phyloP scores from a whole-genome alignment of 35 echinoderm and acorn worm genomes.

The Holothuria glaberrima region DNA sequence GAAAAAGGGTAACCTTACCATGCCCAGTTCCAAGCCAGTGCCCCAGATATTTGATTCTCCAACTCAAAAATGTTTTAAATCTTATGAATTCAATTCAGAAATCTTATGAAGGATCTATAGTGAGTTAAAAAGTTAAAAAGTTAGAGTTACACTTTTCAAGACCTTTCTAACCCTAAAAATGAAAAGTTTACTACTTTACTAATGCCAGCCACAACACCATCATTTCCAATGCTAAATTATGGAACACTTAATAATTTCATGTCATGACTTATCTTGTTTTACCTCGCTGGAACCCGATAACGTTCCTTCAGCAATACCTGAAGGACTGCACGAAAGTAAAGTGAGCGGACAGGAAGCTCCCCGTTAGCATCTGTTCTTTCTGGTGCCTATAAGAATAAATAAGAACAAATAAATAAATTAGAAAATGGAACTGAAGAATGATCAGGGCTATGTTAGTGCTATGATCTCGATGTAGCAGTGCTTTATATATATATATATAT shows the following conservation, averaged over 20 bases:
- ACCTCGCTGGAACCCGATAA: conserved; percentile 71
- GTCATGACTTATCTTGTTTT: neutral
- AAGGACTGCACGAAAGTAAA: conserved; percentile 85
- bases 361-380: conserved; percentile 59
- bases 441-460: no score
- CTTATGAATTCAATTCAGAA: neutral
- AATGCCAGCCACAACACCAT: neutral
- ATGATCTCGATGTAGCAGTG: no score
- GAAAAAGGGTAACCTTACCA: no score
- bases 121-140: no score
- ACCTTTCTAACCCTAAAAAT: neutral
- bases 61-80: no score
- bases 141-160: no score
- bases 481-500: no score
- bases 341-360: conserved; percentile 45
- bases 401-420: no score
- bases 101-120: neutral
- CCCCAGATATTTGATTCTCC: no score
- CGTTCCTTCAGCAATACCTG: conserved; percentile 80
- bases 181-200: no score
- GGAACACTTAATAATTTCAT: neutral
- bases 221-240: neutral
- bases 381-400: conserved; percentile 43
- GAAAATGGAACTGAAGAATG: no score
- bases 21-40: no score